Evolutionary conservation across 2,797 vertebrate species (phyloP).

Genomic region (Loriculus beryllinus): DNA sequence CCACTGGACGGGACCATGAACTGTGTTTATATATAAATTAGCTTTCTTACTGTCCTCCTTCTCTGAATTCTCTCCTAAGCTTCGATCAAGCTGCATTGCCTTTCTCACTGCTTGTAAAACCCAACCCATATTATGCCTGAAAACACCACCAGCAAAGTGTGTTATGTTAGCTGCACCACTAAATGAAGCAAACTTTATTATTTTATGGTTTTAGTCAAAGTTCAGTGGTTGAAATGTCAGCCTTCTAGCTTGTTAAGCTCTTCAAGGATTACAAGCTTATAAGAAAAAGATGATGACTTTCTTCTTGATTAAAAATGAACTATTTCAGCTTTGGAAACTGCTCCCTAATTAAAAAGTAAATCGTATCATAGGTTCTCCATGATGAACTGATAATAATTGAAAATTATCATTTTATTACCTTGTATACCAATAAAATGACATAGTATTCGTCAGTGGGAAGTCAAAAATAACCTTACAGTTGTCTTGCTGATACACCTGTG

Average conservation of each 20-base stretch:
- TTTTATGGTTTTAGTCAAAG: slow-evolving; percentile 25
- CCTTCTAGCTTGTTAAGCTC: slow-evolving; percentile 28
- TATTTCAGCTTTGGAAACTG: slow-evolving; percentile 39
- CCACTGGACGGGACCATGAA: neutral
- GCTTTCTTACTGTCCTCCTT: neutral
- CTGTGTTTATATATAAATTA: slow-evolving; percentile 30
- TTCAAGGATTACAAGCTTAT: slow-evolving; percentile 25
- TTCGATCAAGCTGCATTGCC: neutral
- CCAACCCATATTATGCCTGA: neutral
- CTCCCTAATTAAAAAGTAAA: slow-evolving; percentile 64
- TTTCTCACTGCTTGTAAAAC: neutral
- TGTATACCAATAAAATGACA: slow-evolving; percentile 14
- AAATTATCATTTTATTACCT: slow-evolving; percentile 61
- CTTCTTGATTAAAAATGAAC: slow-evolving; percentile 59
- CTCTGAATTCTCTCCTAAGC: neutral
- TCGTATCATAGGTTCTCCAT: neutral
- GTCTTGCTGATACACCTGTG: neutral
- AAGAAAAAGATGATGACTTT: slow-evolving; percentile 23
- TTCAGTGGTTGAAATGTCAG: slow-evolving; percentile 43
- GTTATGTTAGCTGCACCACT: neutral
- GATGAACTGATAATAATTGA: slow-evolving; percentile 59
- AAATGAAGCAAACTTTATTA: slow-evolving; percentile 9
- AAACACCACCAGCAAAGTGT: neutral
- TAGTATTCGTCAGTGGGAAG: neutral
- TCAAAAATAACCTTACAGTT: slow-evolving; percentile 26